Conservation (phyloP, 2,113 vertebrate genomes). For the Erythrocercus mccallii region DNA sequence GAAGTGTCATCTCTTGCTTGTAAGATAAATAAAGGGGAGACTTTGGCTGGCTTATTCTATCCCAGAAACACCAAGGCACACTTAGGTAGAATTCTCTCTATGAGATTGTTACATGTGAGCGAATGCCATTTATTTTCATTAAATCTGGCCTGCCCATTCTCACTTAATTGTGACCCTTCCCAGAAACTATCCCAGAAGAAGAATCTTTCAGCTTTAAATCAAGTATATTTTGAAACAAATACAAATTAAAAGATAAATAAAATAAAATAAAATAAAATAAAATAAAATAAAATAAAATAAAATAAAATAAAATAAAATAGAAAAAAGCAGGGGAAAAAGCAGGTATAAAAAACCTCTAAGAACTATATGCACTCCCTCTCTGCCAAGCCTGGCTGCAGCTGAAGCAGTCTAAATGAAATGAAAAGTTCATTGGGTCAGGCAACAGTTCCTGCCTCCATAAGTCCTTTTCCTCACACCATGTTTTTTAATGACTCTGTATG, state of each 20-base stretch:
- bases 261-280: neutral
- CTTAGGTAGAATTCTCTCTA: neutral
- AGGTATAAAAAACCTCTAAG: neutral
- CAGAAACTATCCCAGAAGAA: neutral
- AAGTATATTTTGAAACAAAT: neutral
- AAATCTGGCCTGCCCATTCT: slow-evolving; percentile 2
- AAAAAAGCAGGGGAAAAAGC: neutral
- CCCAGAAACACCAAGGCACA: neutral
- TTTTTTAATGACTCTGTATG: neutral
- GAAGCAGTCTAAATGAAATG: slow-evolving; percentile 6
- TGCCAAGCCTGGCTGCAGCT: neutral
- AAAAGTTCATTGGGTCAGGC: neutral
- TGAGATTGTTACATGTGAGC: neutral
- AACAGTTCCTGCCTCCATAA: neutral
- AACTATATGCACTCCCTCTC: neutral
- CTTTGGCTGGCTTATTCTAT: neutral
- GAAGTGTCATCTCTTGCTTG: neutral
- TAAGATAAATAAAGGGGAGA: neutral
- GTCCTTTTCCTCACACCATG: neutral
- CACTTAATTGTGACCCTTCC: neutral
- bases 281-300: neutral
- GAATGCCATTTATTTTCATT: slow-evolving; percentile 10
- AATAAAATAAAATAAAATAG: neutral
- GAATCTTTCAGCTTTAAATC: neutral
- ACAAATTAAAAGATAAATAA: neutral